A percentile compares a stretch with the other conserved stretches of the same genome.
Evolutionary conservation across 1,140 invertebrate species (phyloP).

Genomic region (Conus betulinus): DNA sequence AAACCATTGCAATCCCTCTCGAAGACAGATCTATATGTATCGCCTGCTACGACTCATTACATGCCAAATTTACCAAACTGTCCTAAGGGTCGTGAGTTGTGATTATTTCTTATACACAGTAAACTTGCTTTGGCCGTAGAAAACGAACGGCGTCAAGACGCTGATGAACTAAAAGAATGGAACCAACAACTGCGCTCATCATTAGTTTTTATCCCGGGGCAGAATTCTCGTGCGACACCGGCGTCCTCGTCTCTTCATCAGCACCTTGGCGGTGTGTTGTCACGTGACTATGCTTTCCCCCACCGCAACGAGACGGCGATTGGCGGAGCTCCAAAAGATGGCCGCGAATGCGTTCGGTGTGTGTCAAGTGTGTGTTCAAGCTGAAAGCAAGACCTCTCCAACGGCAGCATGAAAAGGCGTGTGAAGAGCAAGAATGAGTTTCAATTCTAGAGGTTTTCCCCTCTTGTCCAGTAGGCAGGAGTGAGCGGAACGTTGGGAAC

Average conservation of each 20-base stretch:
- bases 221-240: not conserved
- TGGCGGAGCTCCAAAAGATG: constrained; percentile 38
- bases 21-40: too few species aligned
- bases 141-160: not conserved
- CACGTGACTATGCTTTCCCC: constrained; percentile 38
- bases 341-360: not conserved
- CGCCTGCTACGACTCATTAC: too few species aligned
- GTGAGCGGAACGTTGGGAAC: not conserved
- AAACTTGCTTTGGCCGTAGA: not conserved
- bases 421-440: not conserved
- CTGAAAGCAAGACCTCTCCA: not conserved
- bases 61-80: too few species aligned
- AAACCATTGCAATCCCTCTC: too few species aligned
- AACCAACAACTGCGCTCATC: too few species aligned
- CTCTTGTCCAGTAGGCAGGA: too few species aligned
- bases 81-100: not conserved
- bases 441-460: not conserved
- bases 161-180: not conserved
- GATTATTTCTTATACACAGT: not conserved
- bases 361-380: not conserved
- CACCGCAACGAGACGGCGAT: constrained; percentile 32
- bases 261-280: not conserved
- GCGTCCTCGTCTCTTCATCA: not conserved
- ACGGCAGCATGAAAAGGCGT: not conserved
- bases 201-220: not conserved